phyloP scores from a whole-genome alignment of 2,797 vertebrate species.

The Sebastolobus alascanus region DNA sequence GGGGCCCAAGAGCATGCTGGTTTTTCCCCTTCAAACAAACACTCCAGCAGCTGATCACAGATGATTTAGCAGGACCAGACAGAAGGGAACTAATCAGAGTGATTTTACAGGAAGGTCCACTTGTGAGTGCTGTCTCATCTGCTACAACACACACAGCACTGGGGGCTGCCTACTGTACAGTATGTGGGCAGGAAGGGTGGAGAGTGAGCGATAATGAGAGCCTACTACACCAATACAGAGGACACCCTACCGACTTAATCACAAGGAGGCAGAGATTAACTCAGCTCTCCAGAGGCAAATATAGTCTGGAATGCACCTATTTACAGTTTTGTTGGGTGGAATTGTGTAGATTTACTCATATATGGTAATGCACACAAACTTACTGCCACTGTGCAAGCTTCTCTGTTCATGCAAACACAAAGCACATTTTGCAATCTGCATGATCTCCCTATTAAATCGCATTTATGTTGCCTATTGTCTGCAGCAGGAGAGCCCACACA shows the following conservation, averaged over 20 bases:
- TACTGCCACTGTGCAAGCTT: constrained; percentile 9
- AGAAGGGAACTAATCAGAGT: constrained; percentile 12
- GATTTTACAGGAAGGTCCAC: constrained; percentile 19
- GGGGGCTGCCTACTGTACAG: constrained; percentile 37
- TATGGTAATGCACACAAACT: neutral
- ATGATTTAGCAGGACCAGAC: neutral
- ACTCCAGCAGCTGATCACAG: neutral
- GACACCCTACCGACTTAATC: constrained; percentile 40
- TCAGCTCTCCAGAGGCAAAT: constrained; percentile 19
- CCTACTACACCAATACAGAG: constrained; percentile 55
- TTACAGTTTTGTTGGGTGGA: constrained; percentile 1
- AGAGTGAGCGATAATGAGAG: constrained; percentile 67
- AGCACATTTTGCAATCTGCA: neutral
- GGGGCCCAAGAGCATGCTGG: neutral
- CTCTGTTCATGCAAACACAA: constrained; percentile 19
- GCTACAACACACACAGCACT: constrained; percentile 4
- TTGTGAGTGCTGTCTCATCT: constrained; percentile 34
- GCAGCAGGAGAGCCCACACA: constrained; percentile 37
- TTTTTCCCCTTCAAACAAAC: constrained; percentile 1
- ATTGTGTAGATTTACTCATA: constrained; percentile 12
- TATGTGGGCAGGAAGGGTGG: constrained; percentile 75
- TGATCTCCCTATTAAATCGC: constrained; percentile 2
- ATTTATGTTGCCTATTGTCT: constrained; percentile 3
- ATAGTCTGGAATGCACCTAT: constrained; percentile 20
- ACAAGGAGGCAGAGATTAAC: constrained; percentile 36